Evolutionary conservation across 1,140 invertebrate species (phyloP), one percentile per base, ranked within the genome.

Genomic region (Drosophila saltans): DNA sequence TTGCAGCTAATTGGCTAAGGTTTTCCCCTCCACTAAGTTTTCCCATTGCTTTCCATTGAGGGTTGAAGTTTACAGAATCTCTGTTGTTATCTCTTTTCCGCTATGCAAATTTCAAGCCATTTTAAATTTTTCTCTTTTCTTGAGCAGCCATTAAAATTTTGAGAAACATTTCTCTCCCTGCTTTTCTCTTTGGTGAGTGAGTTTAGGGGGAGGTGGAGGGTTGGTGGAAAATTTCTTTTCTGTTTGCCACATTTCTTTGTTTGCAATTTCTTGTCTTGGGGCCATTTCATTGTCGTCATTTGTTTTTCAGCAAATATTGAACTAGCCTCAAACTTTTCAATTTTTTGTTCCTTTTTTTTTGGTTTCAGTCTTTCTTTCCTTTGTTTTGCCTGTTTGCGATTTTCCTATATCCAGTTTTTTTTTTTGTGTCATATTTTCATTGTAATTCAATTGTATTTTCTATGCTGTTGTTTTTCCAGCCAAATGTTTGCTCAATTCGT

Each of bases 391-490:
- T 86, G 83, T 86, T 86, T 86, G 84, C 84, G 45, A 52, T 52
- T 26, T 48, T 48, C 21, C 21, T 40, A 40, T 5, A 40, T 40
- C 2, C 24, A 9, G 78, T 86, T 76, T 78, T 30, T 56, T 55
- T 64, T 75, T 79, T 74, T 82, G 69, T 86, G 88, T 89, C 83
- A 88, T 88, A 88, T 88, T 88, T 88, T 88, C 80, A 88, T 89
- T 88, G 83, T 88, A 88, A 88, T 88, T 88, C 83, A 88, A 88
- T 88, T 88, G 83, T 70, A 76, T 75, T 80, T 62, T 43, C 67
- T 52, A 24, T 71, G 55, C 48, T 83, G 59, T 81, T 80, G 68
- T 79, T 76, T 78, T 80, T 56, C 21, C 45, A 39, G 48, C 59
- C 67, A 78, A 85, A 85, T 88, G 84, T 88, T 88, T 85, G 78